A percentile compares a stretch with the other conserved stretches of the same genome.
Evolutionary conservation across 2,797 vertebrate species (phyloP).

Genomic region (Scomberomorus guttatus): DNA sequence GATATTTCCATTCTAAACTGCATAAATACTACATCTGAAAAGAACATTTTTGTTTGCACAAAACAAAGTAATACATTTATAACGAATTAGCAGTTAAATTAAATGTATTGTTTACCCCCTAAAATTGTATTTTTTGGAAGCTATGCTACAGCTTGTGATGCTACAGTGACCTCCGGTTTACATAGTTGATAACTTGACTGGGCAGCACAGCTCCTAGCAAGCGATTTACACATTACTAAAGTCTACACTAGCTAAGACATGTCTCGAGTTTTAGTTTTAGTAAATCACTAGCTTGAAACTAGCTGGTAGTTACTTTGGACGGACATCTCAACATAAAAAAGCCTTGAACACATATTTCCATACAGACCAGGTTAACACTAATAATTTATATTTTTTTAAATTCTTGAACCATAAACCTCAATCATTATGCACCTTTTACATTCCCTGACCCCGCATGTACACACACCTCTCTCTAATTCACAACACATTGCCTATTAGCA

Average conservation of each 20-base stretch:
- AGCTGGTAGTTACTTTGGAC: neutral
- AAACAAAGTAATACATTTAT: neutral
- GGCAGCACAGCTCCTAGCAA: neutral
- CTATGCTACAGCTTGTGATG: neutral
- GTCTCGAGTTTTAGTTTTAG: neutral
- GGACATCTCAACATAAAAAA: neutral
- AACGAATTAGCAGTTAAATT: too few species aligned
- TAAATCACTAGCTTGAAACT: neutral
- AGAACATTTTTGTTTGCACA: neutral
- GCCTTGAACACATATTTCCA: neutral
- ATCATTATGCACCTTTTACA: slow-evolving; percentile 14
- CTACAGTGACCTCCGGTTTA: neutral
- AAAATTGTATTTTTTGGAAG: neutral
- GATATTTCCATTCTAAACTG: neutral
- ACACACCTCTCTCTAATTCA: slow-evolving; percentile 51
- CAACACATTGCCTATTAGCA: slow-evolving; percentile 70
- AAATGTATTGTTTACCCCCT: neutral
- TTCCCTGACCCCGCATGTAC: slow-evolving; percentile 15
- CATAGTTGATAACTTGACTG: neutral
- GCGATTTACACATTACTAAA: neutral
- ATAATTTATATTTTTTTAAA: neutral
- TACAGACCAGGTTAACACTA: neutral
- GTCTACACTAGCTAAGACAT: too few species aligned
- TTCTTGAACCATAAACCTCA: neutral
- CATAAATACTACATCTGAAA: neutral